phyloP scores from a whole-genome alignment of 2,888 invertebrate species.

The Auanema freiburgensis region DNA sequence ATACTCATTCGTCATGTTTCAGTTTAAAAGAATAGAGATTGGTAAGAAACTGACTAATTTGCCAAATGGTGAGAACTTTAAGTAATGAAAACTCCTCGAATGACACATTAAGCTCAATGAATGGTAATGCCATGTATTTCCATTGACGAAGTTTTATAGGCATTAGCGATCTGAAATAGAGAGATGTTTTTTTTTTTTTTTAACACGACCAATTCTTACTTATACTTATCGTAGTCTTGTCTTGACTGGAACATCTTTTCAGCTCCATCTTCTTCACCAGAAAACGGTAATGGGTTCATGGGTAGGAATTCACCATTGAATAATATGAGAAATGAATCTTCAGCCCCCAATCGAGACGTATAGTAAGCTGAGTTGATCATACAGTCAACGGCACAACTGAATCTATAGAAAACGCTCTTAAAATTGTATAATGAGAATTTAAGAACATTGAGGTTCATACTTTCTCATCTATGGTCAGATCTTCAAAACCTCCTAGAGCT shows the following conservation, averaged over 20 bases:
- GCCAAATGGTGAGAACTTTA: conserved; percentile 45
- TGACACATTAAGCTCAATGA: conserved; percentile 29
- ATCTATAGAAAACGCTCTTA: conserved; percentile 38
- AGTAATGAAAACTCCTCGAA: conserved; percentile 43
- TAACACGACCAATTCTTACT: conserved; percentile 22
- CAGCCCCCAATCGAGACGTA: conserved; percentile 26
- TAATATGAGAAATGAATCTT: conserved; percentile 24
- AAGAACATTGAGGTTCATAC: conserved; percentile 13
- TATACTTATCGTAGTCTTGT: conserved; percentile 38
- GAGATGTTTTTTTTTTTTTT: not conserved
- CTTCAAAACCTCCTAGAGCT: conserved; percentile 37
- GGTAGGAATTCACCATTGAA: conserved; percentile 38
- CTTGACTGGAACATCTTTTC: conserved; percentile 20
- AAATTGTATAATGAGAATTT: not conserved
- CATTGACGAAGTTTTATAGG: conserved; percentile 39
- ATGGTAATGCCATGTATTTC: conserved; percentile 34
- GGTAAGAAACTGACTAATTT: conserved; percentile 30
- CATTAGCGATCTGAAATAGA: conserved; percentile 38
- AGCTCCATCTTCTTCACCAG: conserved; percentile 33
- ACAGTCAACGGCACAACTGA: conserved; percentile 42
- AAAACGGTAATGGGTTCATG: conserved; percentile 35
- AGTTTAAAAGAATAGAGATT: no score
- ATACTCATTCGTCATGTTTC: no score
- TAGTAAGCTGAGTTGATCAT: conserved; percentile 46
- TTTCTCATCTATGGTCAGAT: conserved; percentile 33